phyloP scores from a whole-genome alignment of 2,797 vertebrate genomes.

The Geotrypetes seraphini region DNA sequence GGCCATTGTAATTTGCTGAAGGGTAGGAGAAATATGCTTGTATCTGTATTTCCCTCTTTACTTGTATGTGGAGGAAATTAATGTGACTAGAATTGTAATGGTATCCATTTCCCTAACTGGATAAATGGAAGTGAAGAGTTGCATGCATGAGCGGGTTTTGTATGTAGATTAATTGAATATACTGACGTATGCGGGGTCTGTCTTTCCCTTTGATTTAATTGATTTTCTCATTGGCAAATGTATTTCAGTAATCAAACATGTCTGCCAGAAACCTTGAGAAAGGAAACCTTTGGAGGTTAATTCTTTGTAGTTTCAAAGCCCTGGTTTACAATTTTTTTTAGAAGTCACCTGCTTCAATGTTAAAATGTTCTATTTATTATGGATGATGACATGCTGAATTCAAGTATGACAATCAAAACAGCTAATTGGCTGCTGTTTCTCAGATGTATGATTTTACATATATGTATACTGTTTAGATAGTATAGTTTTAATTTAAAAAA shows the following conservation, averaged over 20 bases:
- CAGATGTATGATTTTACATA: too few species aligned
- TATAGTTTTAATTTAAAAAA: too few species aligned
- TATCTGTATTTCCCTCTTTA: conserved; percentile 2
- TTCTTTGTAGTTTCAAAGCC: too few species aligned
- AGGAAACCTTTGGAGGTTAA: too few species aligned
- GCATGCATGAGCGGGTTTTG: background rate
- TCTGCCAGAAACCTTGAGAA: background rate
- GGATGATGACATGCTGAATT: too few species aligned
- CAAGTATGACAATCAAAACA: too few species aligned
- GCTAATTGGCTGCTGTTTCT: too few species aligned
- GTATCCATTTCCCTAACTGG: background rate
- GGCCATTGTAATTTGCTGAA: conserved; percentile 20
- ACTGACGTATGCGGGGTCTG: background rate
- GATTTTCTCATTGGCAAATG: background rate
- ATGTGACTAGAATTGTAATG: background rate
- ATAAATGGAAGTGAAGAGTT: background rate
- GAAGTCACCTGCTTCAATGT: too few species aligned
- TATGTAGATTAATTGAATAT: background rate
- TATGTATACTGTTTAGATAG: too few species aligned
- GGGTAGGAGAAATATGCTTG: conserved; percentile 2
- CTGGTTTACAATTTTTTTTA: too few species aligned
- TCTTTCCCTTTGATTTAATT: background rate
- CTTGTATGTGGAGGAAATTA: background rate
- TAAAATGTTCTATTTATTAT: too few species aligned
- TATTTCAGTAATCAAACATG: background rate